Conservation (phyloP, 2,797 vertebrate genomes). For the Hippoglossus hippoglossus region DNA sequence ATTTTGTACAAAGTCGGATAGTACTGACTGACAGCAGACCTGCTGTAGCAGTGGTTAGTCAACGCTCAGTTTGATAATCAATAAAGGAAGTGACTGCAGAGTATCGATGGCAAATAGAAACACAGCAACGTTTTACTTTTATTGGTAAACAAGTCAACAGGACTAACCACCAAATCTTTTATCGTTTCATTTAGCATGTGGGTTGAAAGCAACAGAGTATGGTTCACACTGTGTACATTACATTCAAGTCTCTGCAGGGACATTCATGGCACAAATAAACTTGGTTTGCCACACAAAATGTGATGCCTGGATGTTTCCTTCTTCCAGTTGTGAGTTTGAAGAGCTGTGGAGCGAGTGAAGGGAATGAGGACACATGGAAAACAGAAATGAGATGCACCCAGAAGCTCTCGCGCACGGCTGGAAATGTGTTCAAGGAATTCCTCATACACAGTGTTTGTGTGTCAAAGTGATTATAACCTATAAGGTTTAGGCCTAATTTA, state of each 20-base stretch:
- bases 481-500: background rate
- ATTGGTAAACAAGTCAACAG: slow-evolving; percentile 31
- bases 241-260: slow-evolving; percentile 32
- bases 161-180: slow-evolving; percentile 17
- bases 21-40: slow-evolving; percentile 15
- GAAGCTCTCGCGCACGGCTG: background rate
- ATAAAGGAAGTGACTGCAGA: slow-evolving; percentile 17
- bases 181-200: slow-evolving; percentile 1
- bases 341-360: background rate
- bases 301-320: slow-evolving; percentile 6
- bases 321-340: background rate
- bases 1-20: slow-evolving; percentile 25
- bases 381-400: background rate
- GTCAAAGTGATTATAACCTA: background rate
- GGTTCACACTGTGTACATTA: slow-evolving; percentile 19
- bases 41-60: slow-evolving; percentile 11
- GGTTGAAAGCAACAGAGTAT: slow-evolving; percentile 13
- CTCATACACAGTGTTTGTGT: background rate
- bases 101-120: slow-evolving; percentile 21
- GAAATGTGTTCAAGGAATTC: background rate
- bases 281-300: background rate
- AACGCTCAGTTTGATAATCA: slow-evolving; percentile 21
- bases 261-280: slow-evolving; percentile 10
- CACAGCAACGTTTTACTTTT: slow-evolving; percentile 22
- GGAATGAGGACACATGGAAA: background rate